phyloP scores from a whole-genome alignment of 1,140 invertebrate genomes.

The Marisa cornuarietis region DNA sequence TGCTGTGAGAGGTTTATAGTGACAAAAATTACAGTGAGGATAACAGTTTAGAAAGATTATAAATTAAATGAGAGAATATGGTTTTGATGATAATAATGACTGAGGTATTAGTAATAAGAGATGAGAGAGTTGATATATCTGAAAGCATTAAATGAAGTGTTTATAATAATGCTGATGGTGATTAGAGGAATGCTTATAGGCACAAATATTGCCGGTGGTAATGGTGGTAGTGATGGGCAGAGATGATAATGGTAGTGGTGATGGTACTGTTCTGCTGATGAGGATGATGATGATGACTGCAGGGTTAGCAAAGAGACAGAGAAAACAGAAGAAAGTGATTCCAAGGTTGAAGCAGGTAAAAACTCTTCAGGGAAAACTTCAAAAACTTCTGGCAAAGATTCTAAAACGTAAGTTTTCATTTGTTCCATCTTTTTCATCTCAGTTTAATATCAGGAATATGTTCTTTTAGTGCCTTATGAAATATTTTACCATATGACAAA shows the following conservation, averaged over 20 bases:
- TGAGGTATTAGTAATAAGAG: no score
- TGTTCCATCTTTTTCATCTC: not conserved
- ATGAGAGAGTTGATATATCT: no score
- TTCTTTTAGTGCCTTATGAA: no score
- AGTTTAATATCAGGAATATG: no score
- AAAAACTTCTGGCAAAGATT: slow-evolving; percentile 7
- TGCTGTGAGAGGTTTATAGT: no score
- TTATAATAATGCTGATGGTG: no score
- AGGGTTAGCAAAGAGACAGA: not conserved
- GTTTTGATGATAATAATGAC: no score
- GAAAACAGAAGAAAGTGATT: slow-evolving; percentile 11
- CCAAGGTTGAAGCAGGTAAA: slow-evolving; percentile 6
- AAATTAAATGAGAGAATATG: no score
- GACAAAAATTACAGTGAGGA: not conserved
- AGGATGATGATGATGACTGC: slow-evolving; percentile 1
- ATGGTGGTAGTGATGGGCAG: not conserved
- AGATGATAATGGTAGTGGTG: not conserved
- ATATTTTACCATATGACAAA: no score
- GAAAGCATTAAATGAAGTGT: no score
- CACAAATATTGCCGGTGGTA: no score
- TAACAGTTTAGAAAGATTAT: not conserved
- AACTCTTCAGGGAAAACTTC: not conserved
- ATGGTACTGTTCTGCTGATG: not conserved
- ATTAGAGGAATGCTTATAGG: no score
- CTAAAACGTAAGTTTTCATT: slow-evolving; percentile 6